phyloP scores from a whole-genome alignment of 2,113 vertebrate species.

The Asarcornis scutulata region DNA sequence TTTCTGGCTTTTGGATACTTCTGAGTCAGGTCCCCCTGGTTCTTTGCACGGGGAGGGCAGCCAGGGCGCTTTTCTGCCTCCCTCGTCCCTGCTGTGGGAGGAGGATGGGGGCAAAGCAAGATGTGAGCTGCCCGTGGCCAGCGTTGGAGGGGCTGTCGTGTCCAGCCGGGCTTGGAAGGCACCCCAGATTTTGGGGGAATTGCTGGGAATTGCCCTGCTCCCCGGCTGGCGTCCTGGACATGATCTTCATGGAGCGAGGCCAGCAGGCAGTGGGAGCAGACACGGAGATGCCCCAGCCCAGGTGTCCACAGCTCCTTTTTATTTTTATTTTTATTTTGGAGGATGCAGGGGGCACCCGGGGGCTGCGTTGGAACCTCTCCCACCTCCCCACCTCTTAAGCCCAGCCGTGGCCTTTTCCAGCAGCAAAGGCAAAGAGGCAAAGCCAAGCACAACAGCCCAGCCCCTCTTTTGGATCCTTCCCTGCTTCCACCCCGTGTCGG shows the following conservation, averaged over 20 bases:
- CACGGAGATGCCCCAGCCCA: too few relatives aligned
- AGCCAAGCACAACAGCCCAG: slow-evolving; percentile 26
- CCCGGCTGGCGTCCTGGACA: rapidly evolving
- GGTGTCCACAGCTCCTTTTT: neutral
- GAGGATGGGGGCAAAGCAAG: neutral
- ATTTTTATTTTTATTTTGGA: too few relatives aligned
- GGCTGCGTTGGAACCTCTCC: neutral
- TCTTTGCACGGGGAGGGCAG: neutral
- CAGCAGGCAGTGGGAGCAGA: neutral
- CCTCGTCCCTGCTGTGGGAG: neutral
- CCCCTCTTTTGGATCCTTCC: neutral
- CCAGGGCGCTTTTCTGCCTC: neutral
- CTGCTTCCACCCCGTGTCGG: neutral
- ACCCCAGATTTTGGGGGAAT: neutral
- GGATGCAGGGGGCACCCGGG: neutral
- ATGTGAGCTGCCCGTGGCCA: neutral
- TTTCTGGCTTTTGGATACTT: neutral
- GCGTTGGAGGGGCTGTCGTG: neutral
- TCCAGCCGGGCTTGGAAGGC: neutral
- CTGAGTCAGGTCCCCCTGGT: neutral
- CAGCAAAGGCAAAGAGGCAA: neutral
- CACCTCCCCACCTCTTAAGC: neutral
- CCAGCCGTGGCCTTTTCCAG: neutral
- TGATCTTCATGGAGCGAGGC: rapidly evolving
- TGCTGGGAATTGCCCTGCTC: neutral